phyloP scores from a whole-genome alignment of 37 sponge, comb jelly and placozoan species.

The Theonella swinhoei region DNA sequence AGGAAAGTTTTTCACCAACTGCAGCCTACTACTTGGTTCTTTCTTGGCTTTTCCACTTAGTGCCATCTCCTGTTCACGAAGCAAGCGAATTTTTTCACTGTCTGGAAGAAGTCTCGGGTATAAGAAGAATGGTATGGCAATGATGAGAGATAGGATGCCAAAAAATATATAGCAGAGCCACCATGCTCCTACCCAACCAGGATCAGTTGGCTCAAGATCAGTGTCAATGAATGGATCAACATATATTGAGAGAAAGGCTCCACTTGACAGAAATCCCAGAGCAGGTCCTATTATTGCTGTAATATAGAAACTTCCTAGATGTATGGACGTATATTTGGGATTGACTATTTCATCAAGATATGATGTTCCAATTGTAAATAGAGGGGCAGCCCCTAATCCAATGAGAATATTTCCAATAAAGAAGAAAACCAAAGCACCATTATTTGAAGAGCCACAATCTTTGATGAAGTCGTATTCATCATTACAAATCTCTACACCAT shows the following conservation, averaged over 20 bases:
- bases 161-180: slow-evolving; percentile 79
- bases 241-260: too few species aligned
- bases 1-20: not conserved
- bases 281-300: slow-evolving; percentile 72
- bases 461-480: not conserved
- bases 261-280: slow-evolving; percentile 70
- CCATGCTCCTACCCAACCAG: slow-evolving; percentile 90
- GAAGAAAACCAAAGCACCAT: slow-evolving; percentile 67
- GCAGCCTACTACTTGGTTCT: not conserved
- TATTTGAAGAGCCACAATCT: too few species aligned
- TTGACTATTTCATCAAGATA: slow-evolving; percentile 78
- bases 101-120: slow-evolving; percentile 69
- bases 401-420: slow-evolving; percentile 69
- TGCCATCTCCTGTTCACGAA: slow-evolving; percentile 40
- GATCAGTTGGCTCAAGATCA: not conserved
- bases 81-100: slow-evolving; percentile 22
- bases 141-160: slow-evolving; percentile 45
- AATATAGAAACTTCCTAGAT: slow-evolving; percentile 57
- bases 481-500: slow-evolving; percentile 33
- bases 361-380: slow-evolving; percentile 69
- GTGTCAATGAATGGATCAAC: slow-evolving; percentile 56
- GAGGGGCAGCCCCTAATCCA: slow-evolving; percentile 75
- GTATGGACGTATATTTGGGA: slow-evolving; percentile 54
- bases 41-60: not conserved
- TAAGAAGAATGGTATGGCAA: slow-evolving; percentile 73